Evolutionary conservation across 2,797 vertebrate genomes (phyloP).

Genomic region (Girardinus metallicus): DNA sequence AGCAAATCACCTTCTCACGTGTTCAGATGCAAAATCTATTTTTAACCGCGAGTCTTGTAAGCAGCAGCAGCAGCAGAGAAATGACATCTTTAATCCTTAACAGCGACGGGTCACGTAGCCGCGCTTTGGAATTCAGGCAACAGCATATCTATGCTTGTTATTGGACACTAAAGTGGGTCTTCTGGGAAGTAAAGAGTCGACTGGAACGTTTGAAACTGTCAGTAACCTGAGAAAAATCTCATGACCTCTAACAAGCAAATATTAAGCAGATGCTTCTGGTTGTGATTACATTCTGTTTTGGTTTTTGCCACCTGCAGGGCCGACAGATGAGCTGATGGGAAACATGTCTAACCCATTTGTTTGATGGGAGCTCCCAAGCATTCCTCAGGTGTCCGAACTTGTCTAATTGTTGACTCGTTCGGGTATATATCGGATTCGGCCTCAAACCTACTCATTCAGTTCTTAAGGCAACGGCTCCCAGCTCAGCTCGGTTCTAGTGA

Average conservation of each 20-base stretch:
- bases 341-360: slow-evolving; percentile 4
- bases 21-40: slow-evolving; percentile 36
- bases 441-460: not conserved
- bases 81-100: slow-evolving; percentile 42
- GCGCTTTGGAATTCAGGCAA: not conserved
- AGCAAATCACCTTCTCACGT: slow-evolving; percentile 5
- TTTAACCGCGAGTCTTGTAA: slow-evolving; percentile 45
- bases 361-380: slow-evolving; percentile 25
- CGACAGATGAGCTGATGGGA: slow-evolving; percentile 8
- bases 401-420: slow-evolving; percentile 31
- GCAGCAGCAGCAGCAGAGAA: slow-evolving; percentile 6
- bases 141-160: not conserved
- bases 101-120: slow-evolving; percentile 15
- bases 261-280: slow-evolving; percentile 13
- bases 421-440: not conserved
- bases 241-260: slow-evolving; percentile 44
- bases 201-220: slow-evolving; percentile 25
- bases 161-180: slow-evolving; percentile 21
- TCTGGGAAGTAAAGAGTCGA: slow-evolving; percentile 27
- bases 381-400: slow-evolving; percentile 54
- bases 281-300: slow-evolving; percentile 10
- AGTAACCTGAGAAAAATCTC: slow-evolving; percentile 26
- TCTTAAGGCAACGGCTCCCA: not conserved
- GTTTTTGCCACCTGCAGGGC: slow-evolving; percentile 26
- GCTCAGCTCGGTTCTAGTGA: not conserved